Evolutionary conservation across 2,113 vertebrate genomes (phyloP).

Genomic region (Casuarius casuarius): DNA sequence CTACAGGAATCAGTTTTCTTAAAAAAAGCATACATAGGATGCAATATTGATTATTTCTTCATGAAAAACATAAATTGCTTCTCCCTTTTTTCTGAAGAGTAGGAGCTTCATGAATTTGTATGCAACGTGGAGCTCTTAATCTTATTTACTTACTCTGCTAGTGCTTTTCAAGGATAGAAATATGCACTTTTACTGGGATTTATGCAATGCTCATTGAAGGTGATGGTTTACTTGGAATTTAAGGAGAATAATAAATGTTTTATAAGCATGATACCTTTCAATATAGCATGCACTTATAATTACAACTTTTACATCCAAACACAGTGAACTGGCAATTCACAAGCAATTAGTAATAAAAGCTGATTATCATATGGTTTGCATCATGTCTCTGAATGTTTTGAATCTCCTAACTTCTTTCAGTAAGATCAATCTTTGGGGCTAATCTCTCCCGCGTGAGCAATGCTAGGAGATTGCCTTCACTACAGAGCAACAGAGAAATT

Average conservation of each 20-base stretch:
- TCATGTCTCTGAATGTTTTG: constrained; percentile 19
- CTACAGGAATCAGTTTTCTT: background rate
- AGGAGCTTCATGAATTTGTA: background rate
- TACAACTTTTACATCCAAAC: background rate
- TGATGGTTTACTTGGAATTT: background rate
- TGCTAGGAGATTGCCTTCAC: constrained; percentile 59
- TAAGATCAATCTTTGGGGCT: constrained; percentile 40
- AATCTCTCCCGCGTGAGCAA: constrained; percentile 64
- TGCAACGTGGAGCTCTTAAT: background rate
- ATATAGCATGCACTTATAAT: background rate
- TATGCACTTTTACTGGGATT: background rate
- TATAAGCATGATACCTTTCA: background rate
- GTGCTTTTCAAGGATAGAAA: background rate
- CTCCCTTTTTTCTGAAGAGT: background rate
- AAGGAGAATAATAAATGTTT: background rate
- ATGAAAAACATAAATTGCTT: background rate
- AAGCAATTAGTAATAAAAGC: constrained; percentile 34
- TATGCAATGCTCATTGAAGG: background rate
- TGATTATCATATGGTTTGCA: background rate
- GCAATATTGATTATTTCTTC: background rate
- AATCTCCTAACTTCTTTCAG: constrained; percentile 42
- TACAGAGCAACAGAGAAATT: constrained; percentile 62
- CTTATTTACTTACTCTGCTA: background rate
- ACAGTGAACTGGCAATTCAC: background rate
- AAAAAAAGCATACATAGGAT: background rate